phyloP scores from a whole-genome alignment of 2,113 vertebrate genomes.

The Bos taurus region DNA sequence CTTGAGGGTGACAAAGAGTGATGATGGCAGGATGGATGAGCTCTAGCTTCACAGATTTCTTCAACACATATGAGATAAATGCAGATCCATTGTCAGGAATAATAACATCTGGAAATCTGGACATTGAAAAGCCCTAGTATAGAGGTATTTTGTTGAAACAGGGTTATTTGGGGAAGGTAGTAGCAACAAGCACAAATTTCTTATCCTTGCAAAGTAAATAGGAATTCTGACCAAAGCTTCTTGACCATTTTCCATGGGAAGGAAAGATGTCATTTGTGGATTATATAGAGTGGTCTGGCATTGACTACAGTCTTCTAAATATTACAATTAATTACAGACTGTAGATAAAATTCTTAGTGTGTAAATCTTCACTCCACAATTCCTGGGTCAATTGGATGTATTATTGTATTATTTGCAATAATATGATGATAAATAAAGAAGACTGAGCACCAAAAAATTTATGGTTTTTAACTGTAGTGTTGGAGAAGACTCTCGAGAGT shows the following conservation, averaged over 20 bases:
- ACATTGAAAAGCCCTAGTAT: neutral
- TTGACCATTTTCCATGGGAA: neutral
- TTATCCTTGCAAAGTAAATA: neutral
- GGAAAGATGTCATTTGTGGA: neutral
- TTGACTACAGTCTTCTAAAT: neutral
- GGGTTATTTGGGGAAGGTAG: neutral
- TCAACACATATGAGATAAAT: conserved; percentile 22
- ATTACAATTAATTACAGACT: neutral
- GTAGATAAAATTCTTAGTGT: neutral
- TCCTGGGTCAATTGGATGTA: neutral
- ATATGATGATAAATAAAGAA: neutral
- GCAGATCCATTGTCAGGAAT: conserved; percentile 14
- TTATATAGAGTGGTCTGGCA: neutral
- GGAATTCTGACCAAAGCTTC: neutral
- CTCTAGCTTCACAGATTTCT: conserved; percentile 25
- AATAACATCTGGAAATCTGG: conserved; percentile 16
- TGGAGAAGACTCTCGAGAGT: neutral
- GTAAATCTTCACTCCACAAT: neutral
- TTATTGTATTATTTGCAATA: neutral
- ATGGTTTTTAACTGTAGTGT: neutral
- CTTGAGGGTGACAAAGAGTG: conserved; percentile 15
- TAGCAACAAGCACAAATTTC: neutral
- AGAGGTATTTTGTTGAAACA: neutral
- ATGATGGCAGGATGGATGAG: neutral
- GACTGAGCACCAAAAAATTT: neutral